Base-by-base conservation (phyloP, 2,888 invertebrate genomes). In the Nebria salina region DNA sequence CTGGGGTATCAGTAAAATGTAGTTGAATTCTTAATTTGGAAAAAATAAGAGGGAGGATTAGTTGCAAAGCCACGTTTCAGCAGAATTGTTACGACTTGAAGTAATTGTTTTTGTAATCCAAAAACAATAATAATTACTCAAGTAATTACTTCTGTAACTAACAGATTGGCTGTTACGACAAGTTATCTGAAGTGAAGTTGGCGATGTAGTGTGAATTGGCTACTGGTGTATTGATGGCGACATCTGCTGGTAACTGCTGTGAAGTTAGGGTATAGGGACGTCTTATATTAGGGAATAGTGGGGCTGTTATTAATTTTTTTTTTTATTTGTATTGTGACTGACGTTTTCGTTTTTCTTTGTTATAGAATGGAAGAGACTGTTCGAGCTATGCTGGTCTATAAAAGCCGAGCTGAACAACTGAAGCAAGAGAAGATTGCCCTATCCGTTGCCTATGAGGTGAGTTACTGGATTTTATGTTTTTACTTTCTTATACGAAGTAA, bases 331-430 rank as follows among this genome's bases (percentile, higher is more conserved):
- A 65, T 65, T 65, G 65, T 68, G 26, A 25, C 8, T 68, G 68
- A 25, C 20, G 26, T 11, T 25, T 25, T 9, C 13, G 4, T 25
- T 68, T 79, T 84, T 82, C 84, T 86, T 86, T 87, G 83, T 92
- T 83, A 73, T 91, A 95, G 94, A 89, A 94, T 94, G 94, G 94
- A 95, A 89, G 94, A 94, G 89, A 93, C 94, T 83, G 93, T 94
- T 84, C 92, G 94, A 84, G 92, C 94, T 84, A 91, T 94, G 91
- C 90, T 94, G 87, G 93, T 93, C 86, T 94, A 94, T 90, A 94
- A 94, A 88, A 93, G 92, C 86, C 92, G 93, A 86, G 93, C 92
- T 86, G 94, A 94, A 87, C 93, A 93, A 90, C 88, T 94, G 89
- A 93, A 93, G 89, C 94, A 94, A 87, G 94, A 94, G 89, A 94